Base-by-base conservation (phyloP, 2,113 vertebrate genomes). In the Bettongia penicillata region DNA sequence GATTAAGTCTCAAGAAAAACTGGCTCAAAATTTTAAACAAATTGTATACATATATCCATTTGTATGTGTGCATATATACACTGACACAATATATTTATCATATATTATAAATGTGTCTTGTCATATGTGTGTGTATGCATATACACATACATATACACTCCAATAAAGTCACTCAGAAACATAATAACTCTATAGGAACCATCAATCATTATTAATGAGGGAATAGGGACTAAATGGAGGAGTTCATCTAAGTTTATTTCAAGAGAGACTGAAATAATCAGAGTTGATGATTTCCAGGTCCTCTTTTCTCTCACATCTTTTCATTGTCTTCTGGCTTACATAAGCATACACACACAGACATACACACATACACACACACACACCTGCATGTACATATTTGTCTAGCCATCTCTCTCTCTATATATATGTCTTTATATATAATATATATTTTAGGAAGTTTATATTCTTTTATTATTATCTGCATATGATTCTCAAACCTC, bases 171-270 rank as follows among this genome's bases (percentile, higher is more conserved):
- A 84, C 25, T 23, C 53, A 11, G 19, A 92, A 91, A 4, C 91
- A 96, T 55, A 93, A 94, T 52, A 16, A 95, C 68, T 94, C 94
- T 94, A 89, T 89, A 90, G 77, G 91, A 95, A 91, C 28, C 22
- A 22, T 95, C 43, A 49, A n/a, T 68, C 43, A 95, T 91, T 7
- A 50, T 16, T 94, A 68, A 94, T 22, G 91, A 61, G 37, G 12
- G 51, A 43, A 84, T 10, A 92, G 50, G 77, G 19, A 84, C 57
- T 92, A 94, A 23, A 89, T 10, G 51, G 22, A 94, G 28, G 90
- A 89, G 31, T n/a, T 90, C 94, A 9, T 8, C 68, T 84, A 92
- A 93, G 23, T 8, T 55, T 55, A 11, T 92, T 96, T 94, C 50
- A 84, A 84, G 37, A 77, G n/a, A 19, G 37, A 84, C 7, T 47